Evolutionary conservation across 2,888 invertebrate species (phyloP).

Genomic region (Cyrtodaria siliqua): DNA sequence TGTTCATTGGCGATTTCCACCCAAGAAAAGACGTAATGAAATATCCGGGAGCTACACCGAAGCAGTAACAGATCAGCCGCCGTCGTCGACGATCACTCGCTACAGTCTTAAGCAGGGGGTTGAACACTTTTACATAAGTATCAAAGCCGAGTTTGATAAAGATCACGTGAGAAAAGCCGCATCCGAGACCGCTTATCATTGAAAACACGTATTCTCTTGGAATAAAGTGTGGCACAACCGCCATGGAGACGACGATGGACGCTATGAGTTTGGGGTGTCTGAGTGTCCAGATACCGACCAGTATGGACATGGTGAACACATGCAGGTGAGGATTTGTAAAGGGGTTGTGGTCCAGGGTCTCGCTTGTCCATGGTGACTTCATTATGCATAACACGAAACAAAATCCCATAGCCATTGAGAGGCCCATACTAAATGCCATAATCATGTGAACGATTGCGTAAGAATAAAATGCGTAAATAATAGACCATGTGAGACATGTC

Average conservation of each 20-base stretch:
- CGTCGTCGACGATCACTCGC: conserved; percentile 24
- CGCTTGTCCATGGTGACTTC: conserved; percentile 29
- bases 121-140: conserved; percentile 47
- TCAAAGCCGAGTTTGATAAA: conserved; percentile 59
- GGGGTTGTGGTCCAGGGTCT: conserved; percentile 8
- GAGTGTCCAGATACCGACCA: conserved; percentile 47
- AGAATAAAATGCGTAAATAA: conserved; percentile 38
- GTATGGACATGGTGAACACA: conserved; percentile 38
- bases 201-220: conserved; percentile 33
- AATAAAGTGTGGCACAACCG: conserved; percentile 22
- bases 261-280: conserved; percentile 28
- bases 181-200: conserved; percentile 42
- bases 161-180: conserved; percentile 55
- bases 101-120: conserved; percentile 42
- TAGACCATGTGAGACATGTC: conserved; percentile 13
- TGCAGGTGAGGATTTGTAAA: conserved; percentile 40
- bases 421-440: conserved; percentile 56
- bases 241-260: conserved; percentile 15
- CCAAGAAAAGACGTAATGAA: conserved; percentile 37
- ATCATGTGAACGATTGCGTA: conserved; percentile 43
- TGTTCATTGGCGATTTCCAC: conserved; percentile 37
- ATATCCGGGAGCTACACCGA: conserved; percentile 61
- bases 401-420: conserved; percentile 62
- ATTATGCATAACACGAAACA: conserved; percentile 54
- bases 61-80: conserved; percentile 43